A percentile compares a stretch with the other conserved stretches of the same genome.
These are phyloP conservation scores for Hylaea fasciaria DNA, from an alignment of 2,888 invertebrate species.

Conservation along the genomic window DNA sequence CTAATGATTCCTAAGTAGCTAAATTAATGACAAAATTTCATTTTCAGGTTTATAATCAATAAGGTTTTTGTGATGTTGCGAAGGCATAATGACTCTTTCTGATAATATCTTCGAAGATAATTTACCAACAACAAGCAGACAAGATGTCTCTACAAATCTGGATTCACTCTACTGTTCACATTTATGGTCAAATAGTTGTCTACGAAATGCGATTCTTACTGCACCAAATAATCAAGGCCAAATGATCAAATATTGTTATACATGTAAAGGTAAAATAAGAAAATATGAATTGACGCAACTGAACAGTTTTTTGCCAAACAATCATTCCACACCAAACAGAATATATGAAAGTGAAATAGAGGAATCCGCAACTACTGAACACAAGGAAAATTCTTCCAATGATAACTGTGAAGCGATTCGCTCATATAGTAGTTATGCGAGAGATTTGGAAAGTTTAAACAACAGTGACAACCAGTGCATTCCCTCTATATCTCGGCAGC, in stretches of 20 bases:
- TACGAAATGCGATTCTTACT: constrained; percentile 66
- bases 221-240: constrained; percentile 59
- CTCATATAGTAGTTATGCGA: constrained; percentile 48
- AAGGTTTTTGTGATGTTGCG: constrained; percentile 36
- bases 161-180: constrained; percentile 74
- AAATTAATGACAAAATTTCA: not conserved
- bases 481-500: constrained; percentile 76
- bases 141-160: constrained; percentile 66
- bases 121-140: constrained; percentile 52
- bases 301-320: constrained; percentile 66
- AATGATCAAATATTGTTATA: constrained; percentile 71
- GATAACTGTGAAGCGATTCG: constrained; percentile 49
- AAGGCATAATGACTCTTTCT: constrained; percentile 66
- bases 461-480: constrained; percentile 61
- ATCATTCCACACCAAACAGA: constrained; percentile 74
- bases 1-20: no score
- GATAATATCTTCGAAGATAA: constrained; percentile 56
- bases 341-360: constrained; percentile 45
- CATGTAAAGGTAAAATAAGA: constrained; percentile 77
- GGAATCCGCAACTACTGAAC: constrained; percentile 43
- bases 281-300: constrained; percentile 72
- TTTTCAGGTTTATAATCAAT: constrained; percentile 19
- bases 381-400: constrained; percentile 49
- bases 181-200: constrained; percentile 71
- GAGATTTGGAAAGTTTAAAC: constrained; percentile 47